Evolutionary conservation across 2,113 vertebrate genomes (phyloP), one percentile per base, ranked within the genome.

Genomic region (Eretmodus cyanostictus): DNA sequence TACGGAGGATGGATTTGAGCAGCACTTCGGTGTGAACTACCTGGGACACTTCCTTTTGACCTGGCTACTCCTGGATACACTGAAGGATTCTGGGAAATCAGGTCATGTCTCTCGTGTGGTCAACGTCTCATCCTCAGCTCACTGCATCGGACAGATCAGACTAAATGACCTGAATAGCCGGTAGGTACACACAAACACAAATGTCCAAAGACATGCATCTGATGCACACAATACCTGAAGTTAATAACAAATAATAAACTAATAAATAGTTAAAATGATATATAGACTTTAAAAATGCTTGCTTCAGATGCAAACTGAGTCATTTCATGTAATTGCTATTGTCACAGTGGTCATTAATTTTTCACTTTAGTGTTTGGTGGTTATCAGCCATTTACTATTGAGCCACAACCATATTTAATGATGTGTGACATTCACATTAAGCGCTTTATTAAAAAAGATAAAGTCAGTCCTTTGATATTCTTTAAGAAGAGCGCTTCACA

Each of bases 31-130:
- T 9, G 51, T 98, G 78, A 99, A 99, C 95, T 98, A 98, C 93
- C 91, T 99, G 55, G 97, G 98, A 3, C 98, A 98, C 95, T 98
- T 98, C 94, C 93, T 98, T 91, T 92, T 98, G 89, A 98, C 98
- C 84, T 95, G 95, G 89, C 97, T 99, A 19, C 98, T 99, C 47
- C 92, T 99, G 95, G 97, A 97, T 86, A 90, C 8, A 1, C 94
- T 99, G 89, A 94, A 93, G 92, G 91, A 86, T 83, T 97, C 97
- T 54, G 98, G 98, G 51, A 92, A 85, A 29, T 87, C 88, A 3
- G 94, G 95, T 82, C 82, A 63, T 84, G 71, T 89, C 1, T 95
- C 97, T 22, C 95, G 97, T 36, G 95, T 99, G 59, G 85, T 99
- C 92, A 97, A 91, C 1, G 86, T 99, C 27, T 97, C 97, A 29